These are phyloP conservation scores for Porphyrio hochstetteri DNA, from an alignment of 2,113 vertebrate species.

Conservation along the genomic window DNA sequence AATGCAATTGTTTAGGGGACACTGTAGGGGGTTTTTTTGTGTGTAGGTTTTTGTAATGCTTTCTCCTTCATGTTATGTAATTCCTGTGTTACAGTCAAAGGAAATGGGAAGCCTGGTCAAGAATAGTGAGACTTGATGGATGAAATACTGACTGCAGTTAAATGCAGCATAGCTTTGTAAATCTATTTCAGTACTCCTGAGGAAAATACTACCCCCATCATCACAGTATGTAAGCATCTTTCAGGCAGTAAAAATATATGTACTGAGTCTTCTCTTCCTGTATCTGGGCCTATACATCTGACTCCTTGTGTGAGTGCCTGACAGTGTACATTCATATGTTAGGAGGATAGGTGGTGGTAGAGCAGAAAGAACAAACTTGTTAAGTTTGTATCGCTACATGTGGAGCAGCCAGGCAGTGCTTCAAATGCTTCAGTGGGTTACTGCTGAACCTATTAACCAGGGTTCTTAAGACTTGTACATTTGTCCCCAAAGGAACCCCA, in stretches of 20 bases:
- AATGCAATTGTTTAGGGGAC: not conserved
- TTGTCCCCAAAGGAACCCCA: not conserved
- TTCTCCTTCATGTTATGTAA: not conserved
- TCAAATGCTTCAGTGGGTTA: not conserved
- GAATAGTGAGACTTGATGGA: not conserved
- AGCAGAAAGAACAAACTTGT: not conserved
- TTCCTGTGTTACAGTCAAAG: not conserved
- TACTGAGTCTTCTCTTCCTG: not conserved
- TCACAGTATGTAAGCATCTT: not conserved
- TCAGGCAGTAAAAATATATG: slow-evolving; percentile 17
- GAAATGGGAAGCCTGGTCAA: not conserved
- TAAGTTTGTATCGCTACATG: not conserved
- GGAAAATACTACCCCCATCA: not conserved
- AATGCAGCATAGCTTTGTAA: not conserved
- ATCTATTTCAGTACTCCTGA: not conserved
- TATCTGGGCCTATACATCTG: not conserved
- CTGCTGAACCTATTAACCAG: not conserved
- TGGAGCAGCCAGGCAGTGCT: not conserved
- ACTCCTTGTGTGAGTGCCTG: not conserved
- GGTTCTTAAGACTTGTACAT: not conserved
- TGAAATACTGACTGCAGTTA: not conserved
- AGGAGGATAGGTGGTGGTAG: not conserved
- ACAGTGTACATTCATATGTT: not conserved
- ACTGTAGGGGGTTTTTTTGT: not conserved
- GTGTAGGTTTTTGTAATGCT: not conserved